These are phyloP conservation scores for Physella acuta DNA, from an alignment of 1,140 invertebrate genomes.

Conservation along the genomic window DNA sequence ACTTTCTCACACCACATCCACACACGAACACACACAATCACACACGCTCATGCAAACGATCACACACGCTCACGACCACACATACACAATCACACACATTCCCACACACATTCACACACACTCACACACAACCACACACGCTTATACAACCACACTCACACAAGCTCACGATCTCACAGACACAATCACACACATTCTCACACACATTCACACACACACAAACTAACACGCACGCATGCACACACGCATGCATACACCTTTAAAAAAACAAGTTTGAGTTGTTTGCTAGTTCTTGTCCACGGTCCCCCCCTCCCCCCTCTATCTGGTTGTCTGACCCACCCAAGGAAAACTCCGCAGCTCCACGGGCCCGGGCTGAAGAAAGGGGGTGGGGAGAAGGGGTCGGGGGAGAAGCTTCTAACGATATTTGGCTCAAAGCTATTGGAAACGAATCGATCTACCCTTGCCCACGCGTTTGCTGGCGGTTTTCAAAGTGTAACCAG, in stretches of 20 bases:
- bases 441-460: background rate
- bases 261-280: no score
- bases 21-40: no score
- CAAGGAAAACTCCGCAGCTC: no score
- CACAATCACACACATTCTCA: background rate
- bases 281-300: no score
- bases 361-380: background rate
- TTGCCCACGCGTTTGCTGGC: background rate
- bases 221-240: background rate
- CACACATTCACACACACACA: background rate
- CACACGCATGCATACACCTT: background rate
- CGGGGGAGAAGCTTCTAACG: background rate
- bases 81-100: background rate
- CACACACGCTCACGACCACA: no score
- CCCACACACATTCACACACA: background rate
- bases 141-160: background rate
- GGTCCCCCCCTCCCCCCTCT: no score
- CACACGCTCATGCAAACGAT: background rate
- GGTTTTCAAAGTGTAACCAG: background rate
- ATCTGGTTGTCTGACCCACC: no score
- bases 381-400: background rate
- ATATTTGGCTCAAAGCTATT: background rate
- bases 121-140: no score
- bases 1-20: no score
- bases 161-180: no score